Conservation (phyloP, 2,797 vertebrate species). For the Myiotriccus ornatus region DNA sequence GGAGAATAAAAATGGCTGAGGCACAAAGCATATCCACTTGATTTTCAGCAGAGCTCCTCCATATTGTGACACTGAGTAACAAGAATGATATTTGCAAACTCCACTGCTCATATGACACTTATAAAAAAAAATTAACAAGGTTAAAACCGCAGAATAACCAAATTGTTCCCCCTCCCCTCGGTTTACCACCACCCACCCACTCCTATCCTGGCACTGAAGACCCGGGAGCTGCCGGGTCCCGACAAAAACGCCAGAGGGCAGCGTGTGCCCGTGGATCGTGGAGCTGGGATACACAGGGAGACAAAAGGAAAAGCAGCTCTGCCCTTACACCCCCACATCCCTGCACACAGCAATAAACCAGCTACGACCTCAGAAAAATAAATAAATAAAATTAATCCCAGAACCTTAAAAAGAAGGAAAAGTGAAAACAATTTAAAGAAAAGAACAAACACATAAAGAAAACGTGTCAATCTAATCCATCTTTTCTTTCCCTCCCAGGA, state of each 20-base stretch:
- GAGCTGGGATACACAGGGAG: background rate
- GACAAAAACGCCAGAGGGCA: slow-evolving; percentile 9
- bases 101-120: fast-evolving
- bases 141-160: background rate
- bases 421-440: background rate
- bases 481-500: background rate
- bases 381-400: background rate
- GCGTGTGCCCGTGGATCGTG: fast-evolving
- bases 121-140: background rate
- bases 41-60: background rate
- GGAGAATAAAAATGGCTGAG: background rate
- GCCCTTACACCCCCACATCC: background rate
- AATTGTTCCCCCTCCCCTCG: background rate
- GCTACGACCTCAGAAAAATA: background rate
- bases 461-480: fast-evolving
- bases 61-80: background rate
- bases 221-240: background rate
- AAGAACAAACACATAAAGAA: background rate
- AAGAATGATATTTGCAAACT: background rate
- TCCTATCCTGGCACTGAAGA: background rate
- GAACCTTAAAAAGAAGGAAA: background rate
- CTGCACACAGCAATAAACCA: fast-evolving
- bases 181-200: background rate
- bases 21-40: background rate
- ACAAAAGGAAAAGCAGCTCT: background rate